Evolutionary conservation across 2,797 vertebrate genomes (phyloP).

Genomic region (Huso huso): DNA sequence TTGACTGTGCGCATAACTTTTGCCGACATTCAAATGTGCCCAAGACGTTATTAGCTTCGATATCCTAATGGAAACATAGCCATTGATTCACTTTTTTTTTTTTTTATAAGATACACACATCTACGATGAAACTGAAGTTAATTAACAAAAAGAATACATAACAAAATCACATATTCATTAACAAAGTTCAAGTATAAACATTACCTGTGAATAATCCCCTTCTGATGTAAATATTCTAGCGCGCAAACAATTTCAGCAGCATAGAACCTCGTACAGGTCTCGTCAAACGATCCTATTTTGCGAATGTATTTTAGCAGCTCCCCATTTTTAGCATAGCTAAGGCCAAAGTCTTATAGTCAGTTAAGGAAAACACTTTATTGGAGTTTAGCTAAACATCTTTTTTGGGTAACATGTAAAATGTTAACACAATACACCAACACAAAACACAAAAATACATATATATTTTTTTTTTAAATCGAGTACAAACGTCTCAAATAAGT

Average conservation of each 20-base stretch:
- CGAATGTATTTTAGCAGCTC: slow-evolving; percentile 98
- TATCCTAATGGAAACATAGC: no score
- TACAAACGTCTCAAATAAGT: background rate
- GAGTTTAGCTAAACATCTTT: no score
- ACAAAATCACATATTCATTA: background rate
- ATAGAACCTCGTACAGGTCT: slow-evolving; percentile 97
- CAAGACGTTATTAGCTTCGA: no score
- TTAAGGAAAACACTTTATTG: slow-evolving; percentile 62
- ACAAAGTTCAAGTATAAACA: slow-evolving; percentile 3
- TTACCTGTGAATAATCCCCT: slow-evolving; percentile 98
- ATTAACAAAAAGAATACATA: background rate
- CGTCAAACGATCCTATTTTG: slow-evolving; percentile 97
- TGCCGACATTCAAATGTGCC: no score
- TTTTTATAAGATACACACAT: no score
- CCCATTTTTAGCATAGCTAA: slow-evolving; percentile 97
- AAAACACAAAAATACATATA: background rate
- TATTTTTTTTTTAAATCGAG: background rate
- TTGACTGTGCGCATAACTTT: no score
- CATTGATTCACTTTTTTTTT: no score
- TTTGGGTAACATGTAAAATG: background rate
- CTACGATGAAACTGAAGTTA: background rate
- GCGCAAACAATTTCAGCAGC: slow-evolving; percentile 94
- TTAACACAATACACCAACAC: background rate
- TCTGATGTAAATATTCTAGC: slow-evolving; percentile 91
- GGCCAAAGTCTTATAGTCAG: slow-evolving; percentile 84